These are phyloP conservation scores for Ptychochromis oligacanthus DNA, from an alignment of 2,113 vertebrate genomes.

Conservation along the genomic window DNA sequence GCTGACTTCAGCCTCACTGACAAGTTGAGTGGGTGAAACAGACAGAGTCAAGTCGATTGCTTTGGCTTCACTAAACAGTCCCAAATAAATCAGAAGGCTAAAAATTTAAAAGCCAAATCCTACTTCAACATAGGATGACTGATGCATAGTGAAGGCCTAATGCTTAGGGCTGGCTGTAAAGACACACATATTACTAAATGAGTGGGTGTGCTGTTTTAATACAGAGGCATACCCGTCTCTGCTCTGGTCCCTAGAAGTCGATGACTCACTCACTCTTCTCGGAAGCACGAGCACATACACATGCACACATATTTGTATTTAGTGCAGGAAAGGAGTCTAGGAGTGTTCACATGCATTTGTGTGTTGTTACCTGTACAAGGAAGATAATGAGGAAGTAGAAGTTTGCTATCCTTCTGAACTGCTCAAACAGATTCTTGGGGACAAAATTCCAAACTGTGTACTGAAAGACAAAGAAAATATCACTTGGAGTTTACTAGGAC, in stretches of 20 bases:
- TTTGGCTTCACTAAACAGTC: conserved; percentile 43
- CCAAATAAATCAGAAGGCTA: conserved; percentile 39
- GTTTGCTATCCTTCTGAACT: conserved; percentile 99
- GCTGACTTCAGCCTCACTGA: conserved; percentile 45
- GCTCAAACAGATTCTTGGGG: conserved; percentile 98
- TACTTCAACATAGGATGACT: conserved; percentile 27
- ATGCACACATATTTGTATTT: neutral
- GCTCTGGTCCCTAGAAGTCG: neutral
- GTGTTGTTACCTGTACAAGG: conserved; percentile 92
- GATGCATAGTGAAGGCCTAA: conserved; percentile 45
- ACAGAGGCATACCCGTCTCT: conserved; percentile 32
- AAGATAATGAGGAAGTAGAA: conserved; percentile 99
- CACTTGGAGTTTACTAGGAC: neutral
- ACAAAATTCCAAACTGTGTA: conserved; percentile 99
- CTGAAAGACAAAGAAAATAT: conserved; percentile 71
- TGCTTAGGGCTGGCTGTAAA: conserved; percentile 15
- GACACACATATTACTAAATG: conserved; percentile 27
- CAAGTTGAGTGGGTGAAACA: conserved; percentile 43
- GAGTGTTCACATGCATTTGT: neutral
- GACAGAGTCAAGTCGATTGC: conserved; percentile 42
- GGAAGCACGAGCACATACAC: neutral
- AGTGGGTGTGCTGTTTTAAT: conserved; percentile 40
- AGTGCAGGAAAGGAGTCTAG: conserved; percentile 5
- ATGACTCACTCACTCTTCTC: conserved; percentile 34
- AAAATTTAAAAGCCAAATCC: conserved; percentile 52